A percentile compares a stretch with the other conserved stretches of the same genome.
phyloP scores from a whole-genome alignment of 2,797 vertebrate genomes.

The Hapalemur alaotrensis region DNA sequence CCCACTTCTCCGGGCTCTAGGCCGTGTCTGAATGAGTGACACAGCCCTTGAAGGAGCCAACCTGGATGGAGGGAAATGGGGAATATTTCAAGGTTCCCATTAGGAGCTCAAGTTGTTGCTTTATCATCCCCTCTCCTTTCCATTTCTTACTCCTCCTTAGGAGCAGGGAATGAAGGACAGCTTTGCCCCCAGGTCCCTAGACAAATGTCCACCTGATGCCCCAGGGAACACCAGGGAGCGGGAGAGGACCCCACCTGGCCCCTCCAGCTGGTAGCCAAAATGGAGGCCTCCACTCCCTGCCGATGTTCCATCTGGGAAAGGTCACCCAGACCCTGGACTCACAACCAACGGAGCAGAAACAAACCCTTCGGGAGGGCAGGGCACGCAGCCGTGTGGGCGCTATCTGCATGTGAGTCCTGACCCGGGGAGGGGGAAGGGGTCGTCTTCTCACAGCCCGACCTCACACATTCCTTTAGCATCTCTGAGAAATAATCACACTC shows the following conservation, averaged over 20 bases:
- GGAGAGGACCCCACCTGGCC: neutral
- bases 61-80: neutral
- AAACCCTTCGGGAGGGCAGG: neutral
- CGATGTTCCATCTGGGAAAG: constrained; percentile 4
- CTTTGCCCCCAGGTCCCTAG: neutral
- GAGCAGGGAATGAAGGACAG: neutral
- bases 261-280: neutral
- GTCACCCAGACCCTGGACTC: constrained; percentile 27
- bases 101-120: neutral
- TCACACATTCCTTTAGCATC: constrained; percentile 70
- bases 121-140: neutral
- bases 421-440: constrained; percentile 23
- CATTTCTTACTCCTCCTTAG: neutral
- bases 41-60: neutral
- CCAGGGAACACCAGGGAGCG: neutral
- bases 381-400: rapidly evolving
- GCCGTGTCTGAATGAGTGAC: neutral
- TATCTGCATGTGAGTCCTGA: neutral
- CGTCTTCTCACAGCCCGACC: constrained; percentile 54
- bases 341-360: neutral
- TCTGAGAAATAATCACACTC: constrained; percentile 82
- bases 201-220: neutral
- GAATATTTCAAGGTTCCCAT: neutral
- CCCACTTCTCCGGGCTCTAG: neutral
- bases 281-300: neutral